Percentiles rank a stretch among this genome's conserved stretches.
These are phyloP conservation scores for Prietella phreatophila DNA, from an alignment of 2,113 vertebrate species.

Conservation along the genomic window DNA sequence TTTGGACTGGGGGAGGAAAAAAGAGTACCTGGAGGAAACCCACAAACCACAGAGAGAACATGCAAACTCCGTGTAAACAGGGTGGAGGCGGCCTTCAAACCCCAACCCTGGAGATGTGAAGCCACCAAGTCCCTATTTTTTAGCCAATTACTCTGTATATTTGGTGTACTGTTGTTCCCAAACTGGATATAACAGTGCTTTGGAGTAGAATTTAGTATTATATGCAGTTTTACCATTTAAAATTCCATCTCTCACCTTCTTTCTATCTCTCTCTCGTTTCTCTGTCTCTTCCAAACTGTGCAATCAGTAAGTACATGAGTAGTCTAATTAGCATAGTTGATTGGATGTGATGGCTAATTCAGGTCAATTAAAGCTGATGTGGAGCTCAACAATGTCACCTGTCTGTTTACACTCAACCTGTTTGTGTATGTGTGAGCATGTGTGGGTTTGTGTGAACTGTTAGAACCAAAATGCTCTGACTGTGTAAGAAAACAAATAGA, in stretches of 20 bases:
- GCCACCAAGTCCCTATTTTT: no score
- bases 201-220: not conserved
- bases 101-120: no score
- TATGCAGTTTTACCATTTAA: not conserved
- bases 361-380: constrained; percentile 23
- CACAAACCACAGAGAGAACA: no score
- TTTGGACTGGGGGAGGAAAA: no score
- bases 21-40: no score
- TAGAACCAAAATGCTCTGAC: not conserved
- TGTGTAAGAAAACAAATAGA: not conserved
- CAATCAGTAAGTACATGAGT: constrained; percentile 26
- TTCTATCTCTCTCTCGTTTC: not conserved
- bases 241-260: not conserved
- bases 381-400: not conserved
- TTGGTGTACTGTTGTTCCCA: not conserved
- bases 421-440: not conserved
- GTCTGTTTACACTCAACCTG: not conserved
- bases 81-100: no score
- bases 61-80: no score
- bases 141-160: not conserved
- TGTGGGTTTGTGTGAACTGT: not conserved
- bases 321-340: constrained; percentile 12
- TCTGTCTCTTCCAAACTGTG: not conserved
- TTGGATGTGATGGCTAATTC: constrained; percentile 20
- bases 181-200: not conserved